phyloP scores from a whole-genome alignment of 2,797 vertebrate species.

The Rhodeus uyekii region DNA sequence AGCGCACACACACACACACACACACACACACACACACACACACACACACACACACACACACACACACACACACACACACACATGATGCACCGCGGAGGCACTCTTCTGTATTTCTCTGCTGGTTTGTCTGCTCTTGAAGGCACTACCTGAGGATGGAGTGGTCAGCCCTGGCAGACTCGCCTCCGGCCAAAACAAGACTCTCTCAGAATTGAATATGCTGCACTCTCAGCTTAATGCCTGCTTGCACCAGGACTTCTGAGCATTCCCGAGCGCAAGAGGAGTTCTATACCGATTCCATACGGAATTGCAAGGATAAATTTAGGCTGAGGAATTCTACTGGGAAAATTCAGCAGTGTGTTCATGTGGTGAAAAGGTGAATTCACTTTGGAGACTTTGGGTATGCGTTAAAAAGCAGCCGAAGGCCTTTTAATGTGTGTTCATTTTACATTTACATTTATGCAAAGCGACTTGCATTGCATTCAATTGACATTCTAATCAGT shows the following conservation, averaged over 20 bases:
- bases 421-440: no score
- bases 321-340: not conserved
- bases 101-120: not conserved
- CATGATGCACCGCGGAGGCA: conserved; percentile 6
- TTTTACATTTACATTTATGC: no score
- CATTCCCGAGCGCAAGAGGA: conserved; percentile 16
- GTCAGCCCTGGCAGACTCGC: conserved; percentile 69
- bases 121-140: conserved; percentile 12
- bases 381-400: not conserved
- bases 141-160: conserved; percentile 64
- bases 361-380: not conserved
- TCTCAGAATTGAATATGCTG: conserved; percentile 54
- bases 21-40: no score
- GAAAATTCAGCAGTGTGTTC: not conserved
- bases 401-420: not conserved
- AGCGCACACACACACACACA: no score
- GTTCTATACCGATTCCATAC: conserved; percentile 3
- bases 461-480: no score
- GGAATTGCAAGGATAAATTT: conserved; percentile 29
- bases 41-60: no score
- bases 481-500: no score
- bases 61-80: no score
- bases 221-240: conserved; percentile 40
- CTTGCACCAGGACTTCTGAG: conserved; percentile 16
- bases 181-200: conserved; percentile 72